A percentile compares a stretch with the other conserved stretches of the same genome.
These are phyloP conservation scores for Drosophila barbarae DNA, from an alignment of 2,888 invertebrate species.

Conservation along the genomic window DNA sequence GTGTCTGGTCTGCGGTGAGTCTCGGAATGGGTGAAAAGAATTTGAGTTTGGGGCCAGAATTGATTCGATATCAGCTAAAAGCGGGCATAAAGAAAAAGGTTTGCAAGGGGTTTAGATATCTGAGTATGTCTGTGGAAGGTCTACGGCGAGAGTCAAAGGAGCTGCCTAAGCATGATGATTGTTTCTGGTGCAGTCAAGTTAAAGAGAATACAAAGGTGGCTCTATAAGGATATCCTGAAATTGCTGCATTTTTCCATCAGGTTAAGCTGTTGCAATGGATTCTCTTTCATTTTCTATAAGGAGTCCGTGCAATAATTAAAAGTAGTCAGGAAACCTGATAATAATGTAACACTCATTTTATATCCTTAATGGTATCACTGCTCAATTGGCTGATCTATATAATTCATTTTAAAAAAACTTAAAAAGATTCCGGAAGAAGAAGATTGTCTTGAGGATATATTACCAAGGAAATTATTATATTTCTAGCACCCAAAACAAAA, in stretches of 20 bases:
- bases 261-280: background rate
- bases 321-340: background rate
- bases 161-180: background rate
- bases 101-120: background rate
- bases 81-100: background rate
- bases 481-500: constrained; percentile 19
- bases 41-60: constrained; percentile 42
- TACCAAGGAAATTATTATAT: background rate
- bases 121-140: background rate
- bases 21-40: constrained; percentile 7
- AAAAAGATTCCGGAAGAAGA: no score
- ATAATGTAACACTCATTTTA: background rate
- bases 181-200: background rate
- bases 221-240: background rate
- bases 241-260: background rate
- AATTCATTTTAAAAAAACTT: background rate
- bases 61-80: constrained; percentile 53
- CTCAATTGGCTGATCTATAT: background rate
- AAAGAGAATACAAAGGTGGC: background rate
- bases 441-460: background rate
- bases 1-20: constrained; percentile 51
- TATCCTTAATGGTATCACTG: background rate
- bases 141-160: background rate
- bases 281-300: background rate
- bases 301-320: background rate